phyloP scores from a whole-genome alignment of 2,888 invertebrate genomes.

The Allacma fusca region DNA sequence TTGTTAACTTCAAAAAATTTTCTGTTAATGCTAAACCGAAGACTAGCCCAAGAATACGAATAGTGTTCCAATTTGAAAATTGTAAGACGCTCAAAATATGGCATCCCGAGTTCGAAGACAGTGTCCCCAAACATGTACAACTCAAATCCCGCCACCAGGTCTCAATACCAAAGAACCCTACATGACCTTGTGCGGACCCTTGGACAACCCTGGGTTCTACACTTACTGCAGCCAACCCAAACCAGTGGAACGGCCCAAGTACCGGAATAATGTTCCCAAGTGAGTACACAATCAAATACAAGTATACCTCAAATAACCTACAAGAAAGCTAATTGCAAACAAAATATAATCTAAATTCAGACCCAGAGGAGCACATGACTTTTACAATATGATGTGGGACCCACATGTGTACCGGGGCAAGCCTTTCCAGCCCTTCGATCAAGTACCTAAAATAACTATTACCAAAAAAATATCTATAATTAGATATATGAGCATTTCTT shows the following conservation, averaged over 20 bases:
- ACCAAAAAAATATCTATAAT: background rate
- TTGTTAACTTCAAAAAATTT: too few relatives aligned
- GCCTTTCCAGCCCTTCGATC: conserved; percentile 23
- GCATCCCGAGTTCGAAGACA: background rate
- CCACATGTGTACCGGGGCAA: conserved; percentile 47
- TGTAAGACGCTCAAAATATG: conserved; percentile 24
- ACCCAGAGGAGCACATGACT: conserved; percentile 44
- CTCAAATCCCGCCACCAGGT: background rate
- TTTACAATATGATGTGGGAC: conserved; percentile 51
- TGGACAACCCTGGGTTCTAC: conserved; percentile 19
- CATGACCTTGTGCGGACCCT: conserved; percentile 12
- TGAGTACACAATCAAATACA: conserved; percentile 14
- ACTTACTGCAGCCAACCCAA: conserved; percentile 42
- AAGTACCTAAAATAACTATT: background rate
- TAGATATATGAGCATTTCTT: background rate
- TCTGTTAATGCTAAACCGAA: too few relatives aligned
- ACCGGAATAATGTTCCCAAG: conserved; percentile 38
- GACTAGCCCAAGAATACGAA: too few relatives aligned
- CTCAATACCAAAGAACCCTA: conserved; percentile 16
- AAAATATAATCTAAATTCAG: conserved; percentile 19
- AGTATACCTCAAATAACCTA: too few relatives aligned
- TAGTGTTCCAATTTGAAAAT: too few relatives aligned
- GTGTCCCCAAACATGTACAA: background rate
- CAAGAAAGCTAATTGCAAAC: too few relatives aligned
- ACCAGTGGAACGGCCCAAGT: conserved; percentile 40